Evolutionary conservation across 1,140 invertebrate species (phyloP), one percentile per base, ranked within the genome.

Genomic region (Drosophila micromelanica): DNA sequence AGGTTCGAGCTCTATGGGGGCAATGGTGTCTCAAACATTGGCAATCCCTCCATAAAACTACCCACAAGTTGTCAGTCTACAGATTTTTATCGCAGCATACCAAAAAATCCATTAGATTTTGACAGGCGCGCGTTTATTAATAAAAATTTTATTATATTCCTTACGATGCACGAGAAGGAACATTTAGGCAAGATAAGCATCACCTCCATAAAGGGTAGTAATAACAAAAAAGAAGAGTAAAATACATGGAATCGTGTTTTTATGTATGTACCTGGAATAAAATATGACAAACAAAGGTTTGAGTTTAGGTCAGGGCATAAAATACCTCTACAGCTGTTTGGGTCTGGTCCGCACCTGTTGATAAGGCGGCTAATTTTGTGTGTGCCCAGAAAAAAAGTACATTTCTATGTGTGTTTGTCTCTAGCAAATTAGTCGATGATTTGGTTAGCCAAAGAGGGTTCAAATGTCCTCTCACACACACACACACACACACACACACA

Each of bases 81-180:
- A 78, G 81, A 86, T 86, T 86, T 71, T 52, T 86, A 86, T 86
- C 81, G 69, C 48, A 69, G 67, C 52, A 57, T 57, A 65, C 76
- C 72, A 46, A 35, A 46, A 40, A 43, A 78, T 72, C 81, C 77
- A 86, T 86, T 86, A 86, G 81, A 78, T 75, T 80, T 78, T 86
- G 80, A 84, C 81, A 80, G 81, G 35, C 70, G 40, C 45, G 81
- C 48, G 40, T 78, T 86, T 86, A 86, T 86, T 86, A 86, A 86
- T 85, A 86, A 80, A 80, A 86, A 80, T 63, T 76, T 78, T 80
- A 81, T 86, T 75, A 86, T 80, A 60, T 73, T 75, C 74, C 62
- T 42, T 55, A 52, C 69, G 42, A 67, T 59, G 54, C 32, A 49
- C 32, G 51, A 46, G 62, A 72, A 73, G 52, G 68, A 57, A 79